Base-by-base conservation (phyloP, 2,113 vertebrate genomes). In the Chlorodrepanis virens region DNA sequence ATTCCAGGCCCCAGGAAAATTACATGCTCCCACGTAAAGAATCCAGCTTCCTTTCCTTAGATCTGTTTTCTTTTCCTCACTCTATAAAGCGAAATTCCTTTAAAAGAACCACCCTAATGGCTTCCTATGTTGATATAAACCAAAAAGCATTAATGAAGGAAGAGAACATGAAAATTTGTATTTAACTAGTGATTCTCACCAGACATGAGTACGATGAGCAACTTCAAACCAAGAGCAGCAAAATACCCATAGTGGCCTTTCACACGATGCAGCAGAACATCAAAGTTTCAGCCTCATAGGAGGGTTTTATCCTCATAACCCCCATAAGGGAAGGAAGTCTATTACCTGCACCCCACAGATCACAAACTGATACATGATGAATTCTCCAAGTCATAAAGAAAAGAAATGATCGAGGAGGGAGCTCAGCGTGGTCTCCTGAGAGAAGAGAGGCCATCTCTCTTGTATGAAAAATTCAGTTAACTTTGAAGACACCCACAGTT, bases 1-100 rank as follows among this genome's bases (percentile, higher is more conserved):
- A 86, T 96, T 96, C 83, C 76, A 80, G 83, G 71, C 93, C 79
- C 25, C 44, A 68, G 68, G 81, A 94, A 95, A 95, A 96, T 57
- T 21, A 90, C 59, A 91, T 61, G 76, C 80, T 93, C 96, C 90
- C 83, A 96, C 90, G 6, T 93, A 79, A 60, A 93, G 65, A 82
- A 92, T 53, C 45, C 40, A 45, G 37, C 71, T 95, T 96, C 92
- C 76, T 94, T 84, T 90, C 60, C 65, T 92, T 60, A 92, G 85
- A 92, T 95, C 94, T 94, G 2, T 67, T 93, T 90, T 94, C 79
- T 94, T 92, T 90, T 70, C 56, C 22, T 81, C 68, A 63, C 70
- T 53, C 35, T 75, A 39, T 87, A 75, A 88, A 71, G 76, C 33
- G 75, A 78, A 94, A 87, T 40, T 78, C 31, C 39, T 83, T 60